These are phyloP conservation scores for Gallirallus australis DNA, from an alignment of 2,797 vertebrate genomes.

Conservation along the genomic window DNA sequence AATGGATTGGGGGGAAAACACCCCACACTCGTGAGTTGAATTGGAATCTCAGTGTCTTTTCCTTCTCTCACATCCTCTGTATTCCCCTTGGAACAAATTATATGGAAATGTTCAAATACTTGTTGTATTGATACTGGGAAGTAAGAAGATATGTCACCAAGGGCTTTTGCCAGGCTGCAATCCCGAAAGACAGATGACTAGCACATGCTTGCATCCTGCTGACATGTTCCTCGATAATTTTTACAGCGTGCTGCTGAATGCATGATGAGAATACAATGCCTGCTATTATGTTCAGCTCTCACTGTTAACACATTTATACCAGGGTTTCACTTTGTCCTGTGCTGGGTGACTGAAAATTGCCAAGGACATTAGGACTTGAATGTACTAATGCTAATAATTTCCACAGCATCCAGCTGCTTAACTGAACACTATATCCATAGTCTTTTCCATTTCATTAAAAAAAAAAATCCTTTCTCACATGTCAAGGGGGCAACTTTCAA, in stretches of 20 bases:
- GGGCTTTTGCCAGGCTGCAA: conserved; percentile 27
- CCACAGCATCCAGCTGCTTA: conserved; percentile 6
- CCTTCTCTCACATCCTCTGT: background rate
- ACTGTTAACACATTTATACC: background rate
- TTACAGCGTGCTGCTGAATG: background rate
- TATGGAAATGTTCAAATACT: conserved; percentile 29
- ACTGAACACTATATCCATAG: background rate
- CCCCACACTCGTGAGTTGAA: background rate
- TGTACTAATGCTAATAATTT: background rate
- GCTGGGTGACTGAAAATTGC: background rate
- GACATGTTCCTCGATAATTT: conserved; percentile 36
- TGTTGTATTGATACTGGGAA: conserved; percentile 7
- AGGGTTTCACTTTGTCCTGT: background rate
- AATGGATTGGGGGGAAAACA: background rate
- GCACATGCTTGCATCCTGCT: conserved; percentile 49
- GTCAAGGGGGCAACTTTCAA: background rate
- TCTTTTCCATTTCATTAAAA: background rate
- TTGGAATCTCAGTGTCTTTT: background rate
- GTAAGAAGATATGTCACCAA: background rate
- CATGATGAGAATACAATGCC: conserved; percentile 12
- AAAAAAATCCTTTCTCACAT: background rate
- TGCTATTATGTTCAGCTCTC: background rate
- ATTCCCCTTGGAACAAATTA: conserved; percentile 12
- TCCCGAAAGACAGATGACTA: conserved; percentile 40
- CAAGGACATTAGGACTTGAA: background rate